phyloP scores from a whole-genome alignment of 1,140 invertebrate genomes.

The Bombus sibiricus region DNA sequence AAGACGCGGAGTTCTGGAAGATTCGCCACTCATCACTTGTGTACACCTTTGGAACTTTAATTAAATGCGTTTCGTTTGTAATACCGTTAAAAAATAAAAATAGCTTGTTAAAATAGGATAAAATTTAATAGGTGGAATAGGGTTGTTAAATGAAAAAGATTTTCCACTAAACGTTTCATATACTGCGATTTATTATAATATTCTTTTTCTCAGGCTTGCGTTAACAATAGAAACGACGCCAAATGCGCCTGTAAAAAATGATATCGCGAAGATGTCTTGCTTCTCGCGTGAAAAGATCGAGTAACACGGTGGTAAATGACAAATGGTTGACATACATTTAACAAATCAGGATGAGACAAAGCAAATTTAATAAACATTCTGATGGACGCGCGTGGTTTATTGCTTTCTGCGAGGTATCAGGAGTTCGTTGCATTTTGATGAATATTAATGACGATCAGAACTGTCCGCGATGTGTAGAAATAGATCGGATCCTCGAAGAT shows the following conservation, averaged over 20 bases:
- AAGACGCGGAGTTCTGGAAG: slow-evolving; percentile 19
- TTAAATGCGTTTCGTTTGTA: neutral
- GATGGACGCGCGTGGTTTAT: slow-evolving; percentile 20
- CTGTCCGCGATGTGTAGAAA: slow-evolving; percentile 18
- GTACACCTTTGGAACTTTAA: slow-evolving; percentile 1
- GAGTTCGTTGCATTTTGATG: slow-evolving; percentile 32
- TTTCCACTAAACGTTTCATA: neutral
- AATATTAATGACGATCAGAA: slow-evolving; percentile 40
- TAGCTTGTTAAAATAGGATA: neutral
- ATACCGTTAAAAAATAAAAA: too few relatives aligned
- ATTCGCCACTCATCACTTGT: neutral
- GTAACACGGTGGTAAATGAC: neutral
- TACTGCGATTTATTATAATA: too few relatives aligned
- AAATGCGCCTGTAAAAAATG: too few relatives aligned
- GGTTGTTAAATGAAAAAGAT: neutral
- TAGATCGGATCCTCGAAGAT: slow-evolving; percentile 29
- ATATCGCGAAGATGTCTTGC: neutral
- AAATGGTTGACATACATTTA: neutral
- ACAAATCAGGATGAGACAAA: neutral
- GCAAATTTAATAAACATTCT: slow-evolving; percentile 22
- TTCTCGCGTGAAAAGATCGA: neutral
- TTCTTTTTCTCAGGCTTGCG: too few relatives aligned
- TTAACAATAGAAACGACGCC: neutral
- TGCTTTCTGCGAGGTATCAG: neutral
- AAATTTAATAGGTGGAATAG: neutral